These are phyloP conservation scores for Ligdia adustata DNA, from an alignment of 2,888 invertebrate genomes.

Conservation along the genomic window DNA sequence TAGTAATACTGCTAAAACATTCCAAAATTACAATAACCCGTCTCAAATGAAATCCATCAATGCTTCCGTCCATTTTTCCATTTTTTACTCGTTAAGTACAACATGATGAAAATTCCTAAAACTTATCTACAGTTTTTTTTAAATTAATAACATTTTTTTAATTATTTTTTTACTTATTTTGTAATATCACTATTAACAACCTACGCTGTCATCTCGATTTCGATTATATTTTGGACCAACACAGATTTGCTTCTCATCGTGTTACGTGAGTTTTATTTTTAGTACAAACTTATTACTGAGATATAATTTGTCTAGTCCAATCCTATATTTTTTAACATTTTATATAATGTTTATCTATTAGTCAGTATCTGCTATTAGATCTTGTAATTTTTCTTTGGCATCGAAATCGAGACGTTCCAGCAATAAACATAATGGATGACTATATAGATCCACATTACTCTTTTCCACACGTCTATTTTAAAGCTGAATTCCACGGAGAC, in stretches of 20 bases:
- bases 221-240: conserved; percentile 41
- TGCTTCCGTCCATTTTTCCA: conserved; percentile 41
- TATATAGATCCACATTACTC: conserved; percentile 54
- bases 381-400: conserved; percentile 23
- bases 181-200: conserved; percentile 82
- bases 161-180: conserved; percentile 71
- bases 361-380: too few species aligned
- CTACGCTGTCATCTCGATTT: conserved; percentile 76
- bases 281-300: not conserved
- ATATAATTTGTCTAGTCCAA: too few species aligned
- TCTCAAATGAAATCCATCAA: conserved; percentile 35
- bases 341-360: too few species aligned
- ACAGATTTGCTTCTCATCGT: conserved; percentile 13
- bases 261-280: not conserved
- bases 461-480: conserved; percentile 54
- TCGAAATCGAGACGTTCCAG: conserved; percentile 71
- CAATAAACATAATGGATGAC: conserved; percentile 66
- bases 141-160: conserved; percentile 80
- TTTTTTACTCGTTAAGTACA: conserved; percentile 55
- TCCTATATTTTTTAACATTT: too few species aligned
- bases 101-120: conserved; percentile 76
- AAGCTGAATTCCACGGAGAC: conserved; percentile 54
- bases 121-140: conserved; percentile 71
- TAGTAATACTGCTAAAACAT: conserved; percentile 63
- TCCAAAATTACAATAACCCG: conserved; percentile 48